Conservation (phyloP, 1,140 invertebrate species). For the Planococcus citri region DNA sequence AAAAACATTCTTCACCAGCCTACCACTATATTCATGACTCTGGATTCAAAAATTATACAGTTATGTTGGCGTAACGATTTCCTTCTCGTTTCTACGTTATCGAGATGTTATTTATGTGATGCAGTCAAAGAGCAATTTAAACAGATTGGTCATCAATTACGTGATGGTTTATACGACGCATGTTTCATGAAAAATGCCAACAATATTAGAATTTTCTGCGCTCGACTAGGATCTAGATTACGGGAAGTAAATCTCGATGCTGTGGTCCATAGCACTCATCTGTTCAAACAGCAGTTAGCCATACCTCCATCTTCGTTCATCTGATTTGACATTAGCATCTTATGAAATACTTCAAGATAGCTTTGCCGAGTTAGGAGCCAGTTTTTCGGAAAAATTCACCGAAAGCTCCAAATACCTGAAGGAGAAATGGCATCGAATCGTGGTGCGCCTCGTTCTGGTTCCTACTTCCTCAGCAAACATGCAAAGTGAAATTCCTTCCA, state of each 20-base stretch:
- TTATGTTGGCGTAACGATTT: constrained; percentile 48
- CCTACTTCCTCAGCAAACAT: not conserved
- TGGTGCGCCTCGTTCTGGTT: not conserved
- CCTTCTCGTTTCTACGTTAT: constrained; percentile 57
- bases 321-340: not conserved
- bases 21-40: constrained; percentile 45
- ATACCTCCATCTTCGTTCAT: constrained; percentile 40
- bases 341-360: not conserved
- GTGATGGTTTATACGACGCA: constrained; percentile 64
- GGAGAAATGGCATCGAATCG: not conserved
- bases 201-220: constrained; percentile 48
- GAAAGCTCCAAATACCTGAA: not conserved
- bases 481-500: not conserved
- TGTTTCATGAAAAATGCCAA: constrained; percentile 43
- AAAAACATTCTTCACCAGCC: constrained; percentile 46
- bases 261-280: constrained; percentile 59
- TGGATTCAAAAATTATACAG: constrained; percentile 62
- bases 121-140: constrained; percentile 60
- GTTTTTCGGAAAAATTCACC: not conserved
- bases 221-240: constrained; percentile 56
- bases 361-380: not conserved
- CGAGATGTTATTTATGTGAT: constrained; percentile 62
- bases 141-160: constrained; percentile 63
- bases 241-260: constrained; percentile 64
- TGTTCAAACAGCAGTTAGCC: constrained; percentile 55